Evolutionary conservation across 2,888 invertebrate species (phyloP).

Genomic region (Drosophila pseudotakahashii): DNA sequence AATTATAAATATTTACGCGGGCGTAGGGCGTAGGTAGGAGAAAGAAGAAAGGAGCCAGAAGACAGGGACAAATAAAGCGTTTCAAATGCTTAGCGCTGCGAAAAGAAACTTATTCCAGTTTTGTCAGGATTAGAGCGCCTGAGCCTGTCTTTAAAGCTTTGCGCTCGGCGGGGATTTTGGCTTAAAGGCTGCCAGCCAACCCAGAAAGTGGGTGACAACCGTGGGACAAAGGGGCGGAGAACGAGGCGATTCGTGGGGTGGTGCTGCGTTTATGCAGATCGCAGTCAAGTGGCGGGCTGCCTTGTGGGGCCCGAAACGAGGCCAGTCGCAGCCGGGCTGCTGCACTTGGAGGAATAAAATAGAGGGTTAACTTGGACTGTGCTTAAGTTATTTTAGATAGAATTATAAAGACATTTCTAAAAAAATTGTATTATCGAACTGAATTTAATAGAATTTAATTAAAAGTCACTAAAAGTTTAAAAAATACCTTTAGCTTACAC

Average conservation of each 20-base stretch:
- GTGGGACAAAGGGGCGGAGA: neutral
- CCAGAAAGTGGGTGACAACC: conserved; percentile 26
- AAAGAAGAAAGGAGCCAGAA: neutral
- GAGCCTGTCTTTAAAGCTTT: conserved; percentile 39
- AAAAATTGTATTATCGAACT: too few species aligned
- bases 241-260: conserved; percentile 14
- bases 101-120: conserved; percentile 41
- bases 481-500: too few species aligned
- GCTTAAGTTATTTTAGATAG: too few species aligned
- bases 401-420: too few species aligned
- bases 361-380: too few species aligned
- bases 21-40: too few species aligned
- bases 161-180: conserved; percentile 31
- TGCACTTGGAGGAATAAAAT: neutral
- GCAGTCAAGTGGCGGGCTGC: conserved; percentile 68
- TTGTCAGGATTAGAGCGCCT: conserved; percentile 40
- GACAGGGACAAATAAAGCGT: conserved; percentile 39
- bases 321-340: conserved; percentile 50
- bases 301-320: conserved; percentile 62
- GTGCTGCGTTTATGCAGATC: conserved; percentile 73
- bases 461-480: too few species aligned
- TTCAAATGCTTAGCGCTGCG: conserved; percentile 30
- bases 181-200: conserved; percentile 31
- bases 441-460: too few species aligned
- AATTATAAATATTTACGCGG: conserved; percentile 41